A percentile compares a stretch with the other conserved stretches of the same genome.
Evolutionary conservation across 2,888 invertebrate species (phyloP).

Genomic region (Coleophora flavipennella): DNA sequence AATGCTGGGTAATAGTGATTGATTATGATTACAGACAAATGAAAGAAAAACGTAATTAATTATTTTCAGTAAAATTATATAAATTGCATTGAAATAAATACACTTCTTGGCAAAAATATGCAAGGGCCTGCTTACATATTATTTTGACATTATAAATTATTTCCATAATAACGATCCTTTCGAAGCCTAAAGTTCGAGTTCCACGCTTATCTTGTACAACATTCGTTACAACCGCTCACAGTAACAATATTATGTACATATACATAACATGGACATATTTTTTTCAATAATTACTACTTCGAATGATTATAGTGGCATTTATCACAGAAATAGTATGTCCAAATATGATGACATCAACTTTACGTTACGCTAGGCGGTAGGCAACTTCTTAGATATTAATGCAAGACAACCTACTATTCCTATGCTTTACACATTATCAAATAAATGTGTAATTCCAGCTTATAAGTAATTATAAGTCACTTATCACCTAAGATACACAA

Average conservation of each 20-base stretch:
- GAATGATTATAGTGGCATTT: no score
- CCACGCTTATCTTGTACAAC: conserved; percentile 14
- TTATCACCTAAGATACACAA: no score
- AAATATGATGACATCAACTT: no score
- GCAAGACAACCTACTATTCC: no score
- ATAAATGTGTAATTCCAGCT: no score
- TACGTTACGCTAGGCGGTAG: no score
- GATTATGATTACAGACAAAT: conserved; percentile 35
- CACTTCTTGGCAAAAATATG: conserved; percentile 29
- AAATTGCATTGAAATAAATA: conserved; percentile 38
- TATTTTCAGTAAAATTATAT: conserved; percentile 19
- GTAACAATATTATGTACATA: conserved; percentile 21
- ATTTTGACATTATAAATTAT: conserved; percentile 3
- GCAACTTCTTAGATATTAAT: no score
- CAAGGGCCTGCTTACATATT: conserved; percentile 50
- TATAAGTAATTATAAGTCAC: no score
- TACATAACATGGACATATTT: conserved; percentile 27
- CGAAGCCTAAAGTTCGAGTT: conserved; percentile 19
- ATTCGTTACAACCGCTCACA: conserved; percentile 10
- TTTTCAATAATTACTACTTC: no score
- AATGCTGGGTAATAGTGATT: conserved; percentile 60
- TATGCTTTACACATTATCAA: no score
- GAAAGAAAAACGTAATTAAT: no score
- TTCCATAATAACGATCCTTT: neutral
- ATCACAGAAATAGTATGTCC: no score